Evolutionary conservation across 2,888 invertebrate genomes (phyloP).

Genomic region (Drosophila monieri): DNA sequence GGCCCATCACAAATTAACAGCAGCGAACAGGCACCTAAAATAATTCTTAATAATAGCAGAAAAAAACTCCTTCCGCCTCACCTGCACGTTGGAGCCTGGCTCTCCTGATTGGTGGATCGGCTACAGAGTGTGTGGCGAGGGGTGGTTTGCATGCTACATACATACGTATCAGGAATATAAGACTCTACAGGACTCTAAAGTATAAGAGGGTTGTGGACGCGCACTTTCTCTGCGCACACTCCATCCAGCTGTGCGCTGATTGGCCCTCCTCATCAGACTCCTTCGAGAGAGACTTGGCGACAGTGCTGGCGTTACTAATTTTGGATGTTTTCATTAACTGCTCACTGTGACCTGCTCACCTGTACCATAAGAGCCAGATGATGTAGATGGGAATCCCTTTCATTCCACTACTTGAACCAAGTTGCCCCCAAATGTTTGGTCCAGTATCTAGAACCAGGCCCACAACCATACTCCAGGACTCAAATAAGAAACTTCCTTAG

Average conservation of each 20-base stretch:
- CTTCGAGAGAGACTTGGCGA: background rate
- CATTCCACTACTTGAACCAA: too few species aligned
- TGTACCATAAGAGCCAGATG: too few species aligned
- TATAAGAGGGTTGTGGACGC: background rate
- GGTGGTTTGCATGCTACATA: background rate
- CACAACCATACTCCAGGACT: too few species aligned
- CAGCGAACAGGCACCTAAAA: slow-evolving; percentile 48
- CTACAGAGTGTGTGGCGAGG: background rate
- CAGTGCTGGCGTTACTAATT: background rate
- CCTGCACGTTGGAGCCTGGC: slow-evolving; percentile 22
- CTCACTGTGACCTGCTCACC: too few species aligned
- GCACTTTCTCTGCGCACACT: background rate
- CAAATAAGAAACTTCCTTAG: too few species aligned
- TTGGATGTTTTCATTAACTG: background rate
- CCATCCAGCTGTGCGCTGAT: background rate
- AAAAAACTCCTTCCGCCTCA: slow-evolving; percentile 46
- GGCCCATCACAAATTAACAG: slow-evolving; percentile 49
- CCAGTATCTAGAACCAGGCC: too few species aligned
- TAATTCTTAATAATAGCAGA: slow-evolving; percentile 41
- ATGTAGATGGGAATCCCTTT: too few species aligned
- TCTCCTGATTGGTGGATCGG: slow-evolving; percentile 48
- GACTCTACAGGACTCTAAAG: background rate
- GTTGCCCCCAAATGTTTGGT: too few species aligned
- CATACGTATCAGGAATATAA: background rate
- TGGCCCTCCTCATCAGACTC: background rate